phyloP scores from a whole-genome alignment of 2,797 vertebrate species.

The Spinibarbus caldwelli region DNA sequence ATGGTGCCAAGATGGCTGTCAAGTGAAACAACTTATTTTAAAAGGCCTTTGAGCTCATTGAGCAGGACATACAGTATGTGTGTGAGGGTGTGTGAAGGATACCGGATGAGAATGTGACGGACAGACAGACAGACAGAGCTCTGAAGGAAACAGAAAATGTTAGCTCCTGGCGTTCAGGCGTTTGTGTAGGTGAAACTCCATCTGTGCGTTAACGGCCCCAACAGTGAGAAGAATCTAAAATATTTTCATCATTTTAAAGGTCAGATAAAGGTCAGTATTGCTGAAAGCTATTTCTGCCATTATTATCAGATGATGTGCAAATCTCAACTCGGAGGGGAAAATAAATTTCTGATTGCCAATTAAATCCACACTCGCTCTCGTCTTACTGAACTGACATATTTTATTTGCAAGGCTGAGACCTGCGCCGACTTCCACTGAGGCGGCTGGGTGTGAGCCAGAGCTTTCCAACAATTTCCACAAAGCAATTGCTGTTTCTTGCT shows the following conservation, averaged over 20 bases:
- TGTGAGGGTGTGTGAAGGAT: constrained; percentile 13
- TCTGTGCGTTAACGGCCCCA: constrained; percentile 56
- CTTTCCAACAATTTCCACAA: constrained; percentile 20
- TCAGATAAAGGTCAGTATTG: constrained; percentile 56
- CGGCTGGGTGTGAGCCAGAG: constrained; percentile 18
- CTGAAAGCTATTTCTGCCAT: constrained; percentile 52
- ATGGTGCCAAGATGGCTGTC: neutral
- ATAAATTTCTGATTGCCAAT: constrained; percentile 72
- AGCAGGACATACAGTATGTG: neutral
- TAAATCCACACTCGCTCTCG: constrained; percentile 65
- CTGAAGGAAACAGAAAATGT: constrained; percentile 15
- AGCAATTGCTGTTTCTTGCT: constrained; percentile 29
- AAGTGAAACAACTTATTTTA: neutral
- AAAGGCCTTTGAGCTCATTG: neutral
- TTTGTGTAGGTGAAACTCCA: constrained; percentile 19
- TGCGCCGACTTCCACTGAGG: constrained; percentile 59
- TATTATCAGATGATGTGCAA: constrained; percentile 64
- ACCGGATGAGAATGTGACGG: neutral
- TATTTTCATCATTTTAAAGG: constrained; percentile 60
- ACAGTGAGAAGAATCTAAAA: constrained; percentile 57
- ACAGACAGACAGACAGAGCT: constrained; percentile 17
- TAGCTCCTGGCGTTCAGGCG: neutral
- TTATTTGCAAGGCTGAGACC: constrained; percentile 64
- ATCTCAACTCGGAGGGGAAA: constrained; percentile 56
- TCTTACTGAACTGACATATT: constrained; percentile 64